Evolutionary conservation across 2,888 invertebrate species (phyloP).

Genomic region (Sepiola atlantica): DNA sequence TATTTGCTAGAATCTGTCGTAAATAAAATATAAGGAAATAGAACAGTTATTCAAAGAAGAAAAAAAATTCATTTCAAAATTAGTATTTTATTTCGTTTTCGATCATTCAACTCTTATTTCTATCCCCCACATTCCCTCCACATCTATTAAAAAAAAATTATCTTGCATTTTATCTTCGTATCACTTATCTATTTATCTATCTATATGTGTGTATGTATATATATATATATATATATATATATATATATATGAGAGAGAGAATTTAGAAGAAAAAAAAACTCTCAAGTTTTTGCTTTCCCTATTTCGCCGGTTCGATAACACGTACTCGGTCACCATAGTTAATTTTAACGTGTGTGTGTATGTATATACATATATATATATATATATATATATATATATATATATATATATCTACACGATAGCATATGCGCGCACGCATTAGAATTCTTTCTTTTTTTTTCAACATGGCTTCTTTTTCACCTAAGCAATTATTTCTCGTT

Average conservation of each 20-base stretch:
- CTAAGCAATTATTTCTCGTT: neutral
- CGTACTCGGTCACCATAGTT: neutral
- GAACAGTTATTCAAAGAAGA: too few relatives aligned
- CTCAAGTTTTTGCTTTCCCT: neutral
- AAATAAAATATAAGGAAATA: neutral
- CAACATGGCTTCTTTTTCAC: conserved; percentile 32
- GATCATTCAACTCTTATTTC: neutral
- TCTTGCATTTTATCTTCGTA: neutral
- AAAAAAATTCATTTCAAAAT: too few relatives aligned
- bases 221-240: too few relatives aligned
- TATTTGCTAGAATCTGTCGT: neutral
- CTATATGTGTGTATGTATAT: neutral
- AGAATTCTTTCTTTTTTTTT: neutral
- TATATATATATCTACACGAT: neutral
- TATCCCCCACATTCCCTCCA: neutral
- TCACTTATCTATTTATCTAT: neutral
- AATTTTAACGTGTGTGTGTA: neutral
- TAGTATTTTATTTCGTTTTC: neutral
- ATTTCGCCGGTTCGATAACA: neutral
- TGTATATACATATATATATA: neutral
- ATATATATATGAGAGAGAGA: too few relatives aligned
- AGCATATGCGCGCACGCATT: neutral
- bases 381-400: neutral
- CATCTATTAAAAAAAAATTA: too few relatives aligned
- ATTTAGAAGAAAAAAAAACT: neutral